phyloP scores from a whole-genome alignment of 2,797 vertebrate species.

The Silurus aristotelis region DNA sequence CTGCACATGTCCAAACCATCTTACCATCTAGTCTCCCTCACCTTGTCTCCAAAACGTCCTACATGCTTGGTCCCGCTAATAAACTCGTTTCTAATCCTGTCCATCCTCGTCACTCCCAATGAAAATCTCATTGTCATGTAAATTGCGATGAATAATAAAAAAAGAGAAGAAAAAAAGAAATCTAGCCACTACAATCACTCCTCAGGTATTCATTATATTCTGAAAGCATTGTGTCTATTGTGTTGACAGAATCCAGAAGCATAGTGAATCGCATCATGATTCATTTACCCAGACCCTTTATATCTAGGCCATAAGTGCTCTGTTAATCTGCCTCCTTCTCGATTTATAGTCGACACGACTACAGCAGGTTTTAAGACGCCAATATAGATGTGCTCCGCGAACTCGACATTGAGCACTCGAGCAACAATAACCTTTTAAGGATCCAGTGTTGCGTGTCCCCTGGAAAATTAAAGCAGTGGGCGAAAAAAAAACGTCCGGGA shows the following conservation, averaged over 20 bases:
- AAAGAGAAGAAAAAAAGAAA: too few species aligned
- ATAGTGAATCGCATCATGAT: conserved; percentile 38
- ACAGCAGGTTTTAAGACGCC: conserved; percentile 34
- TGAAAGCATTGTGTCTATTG: conserved; percentile 26
- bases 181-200: background rate
- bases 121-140: too few species aligned
- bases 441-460: background rate
- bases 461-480: background rate
- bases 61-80: too few species aligned
- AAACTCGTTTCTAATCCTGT: too few species aligned
- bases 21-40: too few species aligned
- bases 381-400: conserved; percentile 8
- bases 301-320: conserved; percentile 41
- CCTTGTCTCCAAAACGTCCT: too few species aligned
- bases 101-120: too few species aligned
- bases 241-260: conserved; percentile 14
- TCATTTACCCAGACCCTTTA: conserved; percentile 38
- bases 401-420: background rate
- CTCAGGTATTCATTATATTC: background rate
- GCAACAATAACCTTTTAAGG: conserved; percentile 23
- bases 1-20: too few species aligned
- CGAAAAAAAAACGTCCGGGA: background rate
- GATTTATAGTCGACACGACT: conserved; percentile 39
- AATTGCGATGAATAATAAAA: too few species aligned
- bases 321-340: conserved; percentile 38